phyloP scores from a whole-genome alignment of 2,888 invertebrate genomes.

The Galeopsomyia nigrocyanea region DNA sequence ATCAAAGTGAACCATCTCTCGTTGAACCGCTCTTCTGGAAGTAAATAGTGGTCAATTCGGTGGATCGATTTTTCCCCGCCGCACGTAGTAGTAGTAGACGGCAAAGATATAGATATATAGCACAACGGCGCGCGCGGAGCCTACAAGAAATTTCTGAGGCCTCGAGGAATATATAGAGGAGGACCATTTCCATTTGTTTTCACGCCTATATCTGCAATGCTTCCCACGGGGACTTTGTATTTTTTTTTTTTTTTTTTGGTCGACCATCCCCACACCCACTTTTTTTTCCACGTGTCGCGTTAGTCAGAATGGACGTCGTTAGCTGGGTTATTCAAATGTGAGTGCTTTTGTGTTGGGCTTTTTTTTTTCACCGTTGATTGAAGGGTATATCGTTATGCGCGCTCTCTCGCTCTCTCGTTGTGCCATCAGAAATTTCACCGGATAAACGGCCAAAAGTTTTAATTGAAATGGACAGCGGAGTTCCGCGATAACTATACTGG shows the following conservation, averaged over 20 bases:
- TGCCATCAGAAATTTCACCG: too few relatives aligned
- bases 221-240: neutral
- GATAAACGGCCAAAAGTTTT: too few relatives aligned
- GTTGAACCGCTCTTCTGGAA: conserved; percentile 39
- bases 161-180: conserved; percentile 14
- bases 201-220: neutral
- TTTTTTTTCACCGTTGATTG: too few relatives aligned
- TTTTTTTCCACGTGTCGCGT: neutral
- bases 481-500: too few relatives aligned
- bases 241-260: neutral
- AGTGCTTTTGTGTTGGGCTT: too few relatives aligned
- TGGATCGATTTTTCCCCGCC: conserved; percentile 42
- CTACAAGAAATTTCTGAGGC: conserved; percentile 37
- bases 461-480: too few relatives aligned
- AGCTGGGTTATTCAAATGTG: neutral
- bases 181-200: conserved; percentile 48
- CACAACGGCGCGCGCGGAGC: conserved; percentile 8
- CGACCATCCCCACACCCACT: too few relatives aligned
- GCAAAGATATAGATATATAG: conserved; percentile 31
- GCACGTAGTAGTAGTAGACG: too few relatives aligned
- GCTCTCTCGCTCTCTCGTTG: too few relatives aligned
- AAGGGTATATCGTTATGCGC: too few relatives aligned
- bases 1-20: conserved; percentile 34
- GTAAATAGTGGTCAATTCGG: conserved; percentile 45
- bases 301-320: conserved; percentile 17